phyloP scores from a whole-genome alignment of 2,797 vertebrate species.

The Cetoscarus ocellatus region DNA sequence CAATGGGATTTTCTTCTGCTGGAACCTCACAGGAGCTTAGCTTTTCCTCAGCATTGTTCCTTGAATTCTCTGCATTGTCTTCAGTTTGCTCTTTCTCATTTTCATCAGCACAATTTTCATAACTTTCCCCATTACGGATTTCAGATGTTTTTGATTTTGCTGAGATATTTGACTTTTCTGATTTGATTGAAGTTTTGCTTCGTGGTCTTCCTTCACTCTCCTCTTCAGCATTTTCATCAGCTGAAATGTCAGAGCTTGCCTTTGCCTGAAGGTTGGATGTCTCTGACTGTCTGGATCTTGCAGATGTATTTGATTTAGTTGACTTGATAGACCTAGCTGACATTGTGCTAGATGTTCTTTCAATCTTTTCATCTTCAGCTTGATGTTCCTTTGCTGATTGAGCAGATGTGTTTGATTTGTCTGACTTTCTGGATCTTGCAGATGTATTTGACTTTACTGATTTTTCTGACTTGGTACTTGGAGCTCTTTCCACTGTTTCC shows the following conservation, averaged over 20 bases:
- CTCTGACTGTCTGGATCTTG: conserved; percentile 47
- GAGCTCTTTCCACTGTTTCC: conserved; percentile 34
- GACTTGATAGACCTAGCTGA: conserved; percentile 43
- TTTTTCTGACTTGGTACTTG: conserved; percentile 33
- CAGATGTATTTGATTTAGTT: conserved; percentile 44
- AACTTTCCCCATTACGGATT: conserved; percentile 12
- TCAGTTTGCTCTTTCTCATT: conserved; percentile 14
- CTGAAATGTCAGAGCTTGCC: conserved; percentile 13
- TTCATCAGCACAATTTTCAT: background rate
- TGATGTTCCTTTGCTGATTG: background rate
- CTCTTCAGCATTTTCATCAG: conserved; percentile 16
- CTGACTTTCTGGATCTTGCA: conserved; percentile 40
- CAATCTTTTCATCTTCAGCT: conserved; percentile 11
- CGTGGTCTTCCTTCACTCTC: conserved; percentile 50
- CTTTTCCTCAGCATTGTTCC: conserved; percentile 2
- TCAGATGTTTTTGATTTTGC: conserved; percentile 41
- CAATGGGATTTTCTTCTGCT: conserved; percentile 28
- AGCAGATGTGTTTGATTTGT: conserved; percentile 17
- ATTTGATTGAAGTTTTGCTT: conserved; percentile 63
- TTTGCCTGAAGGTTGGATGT: conserved; percentile 5
- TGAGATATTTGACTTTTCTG: conserved; percentile 63
- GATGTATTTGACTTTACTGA: conserved; percentile 51
- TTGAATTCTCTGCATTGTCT: conserved; percentile 7
- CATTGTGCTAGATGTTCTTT: conserved; percentile 31
- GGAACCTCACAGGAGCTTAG: conserved; percentile 3